Evolutionary conservation across 2,797 vertebrate genomes (phyloP).

Genomic region (Fistularia tabacaria): DNA sequence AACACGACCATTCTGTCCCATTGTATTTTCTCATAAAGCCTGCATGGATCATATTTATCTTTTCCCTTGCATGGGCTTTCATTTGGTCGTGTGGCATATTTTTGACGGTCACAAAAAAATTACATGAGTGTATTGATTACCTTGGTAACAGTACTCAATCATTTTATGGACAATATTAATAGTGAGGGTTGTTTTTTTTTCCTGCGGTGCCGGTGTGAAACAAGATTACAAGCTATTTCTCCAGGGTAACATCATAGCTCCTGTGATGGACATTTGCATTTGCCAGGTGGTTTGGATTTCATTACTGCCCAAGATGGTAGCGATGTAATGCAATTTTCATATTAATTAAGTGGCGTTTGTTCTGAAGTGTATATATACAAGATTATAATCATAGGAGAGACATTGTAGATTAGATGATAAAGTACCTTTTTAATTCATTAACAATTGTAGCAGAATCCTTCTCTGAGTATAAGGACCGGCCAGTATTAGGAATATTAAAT

Average conservation of each 20-base stretch:
- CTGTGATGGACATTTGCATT: constrained; percentile 42
- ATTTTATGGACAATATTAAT: constrained; percentile 41
- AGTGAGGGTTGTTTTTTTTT: constrained; percentile 1
- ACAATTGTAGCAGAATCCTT: constrained; percentile 40
- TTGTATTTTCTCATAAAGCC: constrained; percentile 12
- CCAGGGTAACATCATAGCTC: constrained; percentile 28
- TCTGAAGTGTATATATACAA: constrained; percentile 37
- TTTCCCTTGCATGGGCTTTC: neutral
- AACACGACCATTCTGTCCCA: constrained; percentile 39
- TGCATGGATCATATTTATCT: no score
- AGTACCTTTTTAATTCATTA: constrained; percentile 44
- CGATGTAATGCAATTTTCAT: constrained; percentile 47
- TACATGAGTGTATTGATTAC: constrained; percentile 32
- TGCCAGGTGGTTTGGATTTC: constrained; percentile 30
- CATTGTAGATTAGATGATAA: constrained; percentile 45
- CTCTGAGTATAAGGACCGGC: constrained; percentile 24
- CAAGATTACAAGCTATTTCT: constrained; percentile 30
- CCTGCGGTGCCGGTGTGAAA: constrained; percentile 19
- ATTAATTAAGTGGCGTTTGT: constrained; percentile 55
- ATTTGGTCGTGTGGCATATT: constrained; percentile 14
- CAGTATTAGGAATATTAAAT: constrained; percentile 23
- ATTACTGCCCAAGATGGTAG: constrained; percentile 40
- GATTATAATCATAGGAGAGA: constrained; percentile 42
- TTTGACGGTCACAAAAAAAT: constrained; percentile 9
- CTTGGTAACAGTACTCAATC: constrained; percentile 21